Conservation (phyloP, 2,797 vertebrate genomes). For the Anomalospiza imberbis region DNA sequence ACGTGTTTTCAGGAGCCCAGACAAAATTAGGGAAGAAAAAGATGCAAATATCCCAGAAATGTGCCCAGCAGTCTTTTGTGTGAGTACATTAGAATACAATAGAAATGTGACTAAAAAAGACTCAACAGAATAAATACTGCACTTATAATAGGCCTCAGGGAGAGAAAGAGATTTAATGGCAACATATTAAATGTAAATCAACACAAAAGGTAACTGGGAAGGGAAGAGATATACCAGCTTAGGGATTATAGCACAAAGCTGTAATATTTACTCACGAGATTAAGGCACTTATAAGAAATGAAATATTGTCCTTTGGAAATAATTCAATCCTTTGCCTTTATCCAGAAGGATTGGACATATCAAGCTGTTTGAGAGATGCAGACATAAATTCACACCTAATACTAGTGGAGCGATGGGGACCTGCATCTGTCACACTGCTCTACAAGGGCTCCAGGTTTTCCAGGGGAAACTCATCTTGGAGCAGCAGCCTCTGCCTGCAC, state of each 20-base stretch:
- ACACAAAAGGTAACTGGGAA: conserved; percentile 69
- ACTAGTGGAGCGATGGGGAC: neutral
- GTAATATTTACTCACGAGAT: conserved; percentile 70
- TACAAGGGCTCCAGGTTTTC: neutral
- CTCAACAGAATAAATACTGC: conserved; percentile 66
- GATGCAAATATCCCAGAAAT: conserved; percentile 40
- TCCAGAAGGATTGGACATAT: conserved; percentile 25
- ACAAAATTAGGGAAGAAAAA: conserved; percentile 35
- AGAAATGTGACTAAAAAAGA: conserved; percentile 59
- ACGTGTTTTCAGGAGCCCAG: neutral
- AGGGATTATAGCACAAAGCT: conserved; percentile 69
- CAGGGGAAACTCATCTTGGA: neutral
- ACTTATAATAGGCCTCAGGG: conserved; percentile 56
- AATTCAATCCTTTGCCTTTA: conserved; percentile 53
- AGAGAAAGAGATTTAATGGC: conserved; percentile 65
- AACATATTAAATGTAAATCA: conserved; percentile 71
- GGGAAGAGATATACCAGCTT: conserved; percentile 61
- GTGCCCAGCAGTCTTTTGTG: conserved; percentile 39
- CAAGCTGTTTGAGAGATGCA: conserved; percentile 32
- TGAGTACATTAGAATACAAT: conserved; percentile 57
- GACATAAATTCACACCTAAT: conserved; percentile 15
- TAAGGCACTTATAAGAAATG: conserved; percentile 70
- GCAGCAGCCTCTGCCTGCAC: neutral
- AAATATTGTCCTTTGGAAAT: conserved; percentile 65
- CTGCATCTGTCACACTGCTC: neutral